Percentiles rank a stretch among this genome's conserved stretches.
Evolutionary conservation across 2,888 invertebrate genomes (phyloP).

Genomic region (Dasysyrphus tricinctus): DNA sequence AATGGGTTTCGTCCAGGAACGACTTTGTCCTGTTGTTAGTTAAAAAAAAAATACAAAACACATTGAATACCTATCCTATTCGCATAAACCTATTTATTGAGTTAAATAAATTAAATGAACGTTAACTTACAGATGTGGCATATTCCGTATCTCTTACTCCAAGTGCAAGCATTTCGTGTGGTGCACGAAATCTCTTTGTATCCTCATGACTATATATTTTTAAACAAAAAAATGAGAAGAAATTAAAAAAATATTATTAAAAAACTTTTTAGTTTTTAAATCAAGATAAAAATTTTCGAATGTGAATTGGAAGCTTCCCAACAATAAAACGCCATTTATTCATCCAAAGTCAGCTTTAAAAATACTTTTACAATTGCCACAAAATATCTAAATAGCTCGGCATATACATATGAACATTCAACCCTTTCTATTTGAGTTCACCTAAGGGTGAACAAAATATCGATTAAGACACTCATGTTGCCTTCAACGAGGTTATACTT

Average conservation of each 20-base stretch:
- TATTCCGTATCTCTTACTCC: conserved; percentile 68
- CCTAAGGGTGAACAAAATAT: conserved; percentile 39
- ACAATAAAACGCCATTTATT: conserved; percentile 45
- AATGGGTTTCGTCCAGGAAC: no score
- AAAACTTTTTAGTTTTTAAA: conserved; percentile 22
- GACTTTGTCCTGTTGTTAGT: no score
- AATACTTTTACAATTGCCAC: conserved; percentile 47
- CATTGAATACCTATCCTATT: no score
- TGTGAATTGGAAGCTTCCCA: conserved; percentile 57
- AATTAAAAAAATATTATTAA: background rate
- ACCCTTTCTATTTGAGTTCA: no score
- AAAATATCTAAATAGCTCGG: conserved; percentile 20
- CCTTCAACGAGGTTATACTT: conserved; percentile 59
- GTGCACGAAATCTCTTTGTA: conserved; percentile 67
- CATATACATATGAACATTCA: conserved; percentile 14
- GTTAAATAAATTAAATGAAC: background rate
- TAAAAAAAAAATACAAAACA: no score
- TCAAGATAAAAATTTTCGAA: conserved; percentile 26
- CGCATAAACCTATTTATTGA: background rate
- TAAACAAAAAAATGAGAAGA: background rate
- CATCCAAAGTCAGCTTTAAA: conserved; percentile 20
- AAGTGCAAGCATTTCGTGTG: conserved; percentile 77
- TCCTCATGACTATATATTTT: conserved; percentile 59
- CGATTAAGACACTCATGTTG: conserved; percentile 48
- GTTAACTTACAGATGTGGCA: conserved; percentile 68